Conservation (phyloP, 2,113 vertebrate species). For the Abramis brama region DNA sequence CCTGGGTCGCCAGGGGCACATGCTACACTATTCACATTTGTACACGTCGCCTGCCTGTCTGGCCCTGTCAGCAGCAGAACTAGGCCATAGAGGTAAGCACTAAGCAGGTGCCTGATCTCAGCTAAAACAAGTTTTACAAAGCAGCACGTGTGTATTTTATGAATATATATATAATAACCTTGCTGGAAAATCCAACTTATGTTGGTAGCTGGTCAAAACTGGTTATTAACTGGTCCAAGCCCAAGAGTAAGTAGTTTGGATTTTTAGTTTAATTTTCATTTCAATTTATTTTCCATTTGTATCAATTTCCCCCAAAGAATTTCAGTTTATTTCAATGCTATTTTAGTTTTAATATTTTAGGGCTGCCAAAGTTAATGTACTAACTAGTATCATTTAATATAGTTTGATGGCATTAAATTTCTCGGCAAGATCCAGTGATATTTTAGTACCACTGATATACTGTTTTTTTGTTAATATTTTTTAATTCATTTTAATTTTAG, state of each 20-base stretch:
- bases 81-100: not conserved
- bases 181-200: not conserved
- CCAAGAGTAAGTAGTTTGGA: not conserved
- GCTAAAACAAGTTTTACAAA: not conserved
- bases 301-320: too few relatives aligned
- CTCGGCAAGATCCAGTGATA: not conserved
- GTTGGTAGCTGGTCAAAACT: not conserved
- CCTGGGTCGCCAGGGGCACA: conserved; percentile 32
- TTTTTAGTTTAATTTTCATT: not conserved
- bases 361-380: too few relatives aligned
- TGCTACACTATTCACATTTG: not conserved
- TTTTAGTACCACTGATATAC: not conserved
- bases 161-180: not conserved
- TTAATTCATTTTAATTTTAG: too few relatives aligned
- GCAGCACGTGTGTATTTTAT: not conserved
- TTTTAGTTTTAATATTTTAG: not conserved
- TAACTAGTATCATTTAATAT: not conserved
- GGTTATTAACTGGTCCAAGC: not conserved
- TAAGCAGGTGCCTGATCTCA: not conserved
- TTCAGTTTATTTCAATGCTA: not conserved
- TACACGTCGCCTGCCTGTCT: not conserved
- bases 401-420: not conserved
- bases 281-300: not conserved
- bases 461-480: not conserved
- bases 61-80: not conserved